Percentiles rank a stretch among this genome's conserved stretches.
Conservation (phyloP, 2,113 vertebrate genomes). For the Peromyscus polionotus region DNA sequence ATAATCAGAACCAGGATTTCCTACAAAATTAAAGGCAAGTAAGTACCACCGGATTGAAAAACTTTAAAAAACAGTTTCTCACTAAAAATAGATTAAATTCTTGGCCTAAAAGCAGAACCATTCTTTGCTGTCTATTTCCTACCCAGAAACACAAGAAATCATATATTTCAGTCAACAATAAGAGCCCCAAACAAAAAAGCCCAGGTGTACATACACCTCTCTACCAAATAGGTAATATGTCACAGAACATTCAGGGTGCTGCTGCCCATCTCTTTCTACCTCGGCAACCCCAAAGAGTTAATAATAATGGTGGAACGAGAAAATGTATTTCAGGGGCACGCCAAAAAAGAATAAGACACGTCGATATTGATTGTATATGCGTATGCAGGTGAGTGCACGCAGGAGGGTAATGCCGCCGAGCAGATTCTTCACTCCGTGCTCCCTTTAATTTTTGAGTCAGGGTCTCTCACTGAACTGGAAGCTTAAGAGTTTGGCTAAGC, state of each 20-base stretch:
- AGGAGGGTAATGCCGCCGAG: neutral
- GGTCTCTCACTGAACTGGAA: neutral
- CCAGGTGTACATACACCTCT: neutral
- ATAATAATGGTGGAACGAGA: neutral
- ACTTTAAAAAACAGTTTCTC: constrained; percentile 30
- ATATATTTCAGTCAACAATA: neutral
- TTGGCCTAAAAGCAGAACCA: neutral
- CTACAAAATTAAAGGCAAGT: neutral
- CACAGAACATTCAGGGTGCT: neutral
- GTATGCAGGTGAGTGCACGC: fast-evolving
- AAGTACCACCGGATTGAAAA: neutral
- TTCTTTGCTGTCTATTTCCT: neutral
- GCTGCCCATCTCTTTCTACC: neutral
- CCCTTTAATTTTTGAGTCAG: neutral
- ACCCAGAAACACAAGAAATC: neutral
- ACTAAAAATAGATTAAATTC: constrained; percentile 50
- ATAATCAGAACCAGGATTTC: constrained; percentile 16
- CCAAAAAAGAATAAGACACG: neutral
- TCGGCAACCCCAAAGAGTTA: neutral
- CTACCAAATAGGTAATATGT: neutral
- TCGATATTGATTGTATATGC: neutral
- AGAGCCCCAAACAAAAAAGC: neutral
- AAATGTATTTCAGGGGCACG: neutral
- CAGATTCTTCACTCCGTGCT: neutral
- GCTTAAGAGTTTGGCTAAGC: neutral